Conservation (phyloP, 2,113 vertebrate species). For the Archocentrus centrarchus region DNA sequence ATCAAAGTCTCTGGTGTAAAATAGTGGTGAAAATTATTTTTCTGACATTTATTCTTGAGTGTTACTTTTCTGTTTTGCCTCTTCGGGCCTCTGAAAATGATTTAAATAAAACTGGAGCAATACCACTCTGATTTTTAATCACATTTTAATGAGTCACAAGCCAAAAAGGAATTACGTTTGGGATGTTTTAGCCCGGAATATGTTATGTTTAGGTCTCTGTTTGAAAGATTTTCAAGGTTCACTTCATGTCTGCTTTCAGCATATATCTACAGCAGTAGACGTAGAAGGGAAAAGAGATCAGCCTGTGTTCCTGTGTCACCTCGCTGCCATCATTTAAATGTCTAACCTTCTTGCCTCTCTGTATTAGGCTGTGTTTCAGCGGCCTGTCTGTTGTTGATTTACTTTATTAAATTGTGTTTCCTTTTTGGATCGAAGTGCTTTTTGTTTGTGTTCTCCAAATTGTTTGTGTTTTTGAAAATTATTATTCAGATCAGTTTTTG, state of each 20-base stretch:
- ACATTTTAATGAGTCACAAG: background rate
- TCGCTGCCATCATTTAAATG: background rate
- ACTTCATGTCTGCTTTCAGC: background rate
- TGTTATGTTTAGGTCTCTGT: background rate
- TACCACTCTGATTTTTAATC: background rate
- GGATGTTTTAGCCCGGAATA: background rate
- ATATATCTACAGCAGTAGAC: background rate
- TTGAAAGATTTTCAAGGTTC: background rate
- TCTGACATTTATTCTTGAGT: background rate
- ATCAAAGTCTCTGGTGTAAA: background rate
- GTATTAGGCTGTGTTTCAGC: background rate
- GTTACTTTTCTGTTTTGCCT: background rate
- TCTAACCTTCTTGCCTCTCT: background rate
- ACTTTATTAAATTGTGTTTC: background rate
- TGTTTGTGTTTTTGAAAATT: background rate
- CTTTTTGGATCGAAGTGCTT: background rate
- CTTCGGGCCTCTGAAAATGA: background rate
- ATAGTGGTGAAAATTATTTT: background rate
- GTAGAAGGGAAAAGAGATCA: background rate
- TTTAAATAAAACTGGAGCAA: background rate
- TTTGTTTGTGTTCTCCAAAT: background rate
- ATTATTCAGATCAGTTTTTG: background rate
- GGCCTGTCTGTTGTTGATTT: background rate
- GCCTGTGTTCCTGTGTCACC: background rate
- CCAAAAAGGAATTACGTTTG: background rate